Evolutionary conservation across 2,888 invertebrate species (phyloP), one percentile per base, ranked within the genome.

Genomic region (Mesochorus sp.): DNA sequence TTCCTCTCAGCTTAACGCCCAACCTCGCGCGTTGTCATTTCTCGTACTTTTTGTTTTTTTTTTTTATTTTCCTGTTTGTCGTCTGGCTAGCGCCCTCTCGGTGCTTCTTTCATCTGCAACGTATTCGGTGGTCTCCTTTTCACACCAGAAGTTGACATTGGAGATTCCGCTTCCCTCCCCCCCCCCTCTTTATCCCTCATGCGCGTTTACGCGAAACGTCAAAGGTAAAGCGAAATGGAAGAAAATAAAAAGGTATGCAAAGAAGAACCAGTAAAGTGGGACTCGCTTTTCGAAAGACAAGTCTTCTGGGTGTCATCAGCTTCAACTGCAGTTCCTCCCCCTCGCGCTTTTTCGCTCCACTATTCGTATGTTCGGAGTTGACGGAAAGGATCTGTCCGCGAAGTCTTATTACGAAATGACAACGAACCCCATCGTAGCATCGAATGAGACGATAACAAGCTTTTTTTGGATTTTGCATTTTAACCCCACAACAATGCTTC

Each of bases 341-440:
- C 39, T 53, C 17, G 8, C n/a, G 8, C 34, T n/a, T 39, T 49
- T 6, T 26, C 51, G 26, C 31, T 12, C 51, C 55, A 21, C 47
- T 21, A 34, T 19, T 28, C 47, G n/a, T n/a, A 12, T 44, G n/a
- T 59, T 66, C 62, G 14, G 34, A 14, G 59, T 70, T 53, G 76
- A 55, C 64, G 59, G 66, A 17, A 61, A 59, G 24, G 80, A 81
- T 83, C 82, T 81, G 79, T 77, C 79, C 80, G 82, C 83, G 83
- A 84, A 80, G 81, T 80, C 80, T 84, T 82, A 84, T 86, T 85
- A 82, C 84, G 68, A 34, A 14, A 79, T 84, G 84, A 85, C 86
- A 84, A 87, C 84, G 82, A 85, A 85, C 85, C 85, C 85, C 84
- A 85, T 86, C n/a, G n/a, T 85, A 85, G 83, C 80, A 84, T 85